Percentiles rank a stretch among this genome's conserved stretches.
These are phyloP conservation scores for Onychostruthus taczanowskii DNA, from an alignment of 2,113 vertebrate species.

Conservation along the genomic window DNA sequence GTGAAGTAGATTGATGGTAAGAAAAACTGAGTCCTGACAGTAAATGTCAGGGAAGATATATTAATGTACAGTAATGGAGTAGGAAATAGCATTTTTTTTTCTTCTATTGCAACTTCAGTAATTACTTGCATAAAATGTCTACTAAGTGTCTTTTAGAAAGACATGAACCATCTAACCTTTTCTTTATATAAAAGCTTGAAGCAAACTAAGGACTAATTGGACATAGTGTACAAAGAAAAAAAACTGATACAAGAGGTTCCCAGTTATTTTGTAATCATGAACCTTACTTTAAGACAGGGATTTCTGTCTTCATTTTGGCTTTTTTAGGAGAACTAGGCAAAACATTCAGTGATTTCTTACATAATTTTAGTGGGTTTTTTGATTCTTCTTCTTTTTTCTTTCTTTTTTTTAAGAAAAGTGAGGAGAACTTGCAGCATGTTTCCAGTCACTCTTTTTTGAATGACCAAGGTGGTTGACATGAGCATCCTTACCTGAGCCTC, in stretches of 20 bases:
- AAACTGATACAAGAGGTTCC: neutral
- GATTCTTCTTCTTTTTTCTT: accelerated
- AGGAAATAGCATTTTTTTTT: neutral
- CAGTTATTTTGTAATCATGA: neutral
- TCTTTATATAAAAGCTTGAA: neutral
- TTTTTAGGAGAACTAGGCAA: neutral
- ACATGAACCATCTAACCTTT: neutral
- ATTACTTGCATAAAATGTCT: slow-evolving; percentile 24
- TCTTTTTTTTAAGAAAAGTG: neutral
- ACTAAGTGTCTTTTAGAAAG: neutral
- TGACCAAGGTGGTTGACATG: neutral
- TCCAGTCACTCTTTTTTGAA: neutral
- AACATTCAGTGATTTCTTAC: neutral
- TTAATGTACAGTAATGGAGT: slow-evolving; percentile 5
- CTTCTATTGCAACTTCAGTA: neutral
- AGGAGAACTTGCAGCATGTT: neutral
- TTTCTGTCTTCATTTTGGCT: neutral
- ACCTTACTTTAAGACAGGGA: neutral
- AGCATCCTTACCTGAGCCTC: accelerated
- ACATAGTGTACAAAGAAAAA: neutral
- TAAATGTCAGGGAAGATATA: slow-evolving; percentile 46
- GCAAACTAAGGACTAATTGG: slow-evolving; percentile 25
- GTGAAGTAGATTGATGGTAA: slow-evolving; percentile 6
- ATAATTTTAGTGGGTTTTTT: neutral
- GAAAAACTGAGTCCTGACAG: slow-evolving; percentile 41